Evolutionary conservation across 2,797 vertebrate species (phyloP).

Genomic region (Typhlichthys subterraneus): DNA sequence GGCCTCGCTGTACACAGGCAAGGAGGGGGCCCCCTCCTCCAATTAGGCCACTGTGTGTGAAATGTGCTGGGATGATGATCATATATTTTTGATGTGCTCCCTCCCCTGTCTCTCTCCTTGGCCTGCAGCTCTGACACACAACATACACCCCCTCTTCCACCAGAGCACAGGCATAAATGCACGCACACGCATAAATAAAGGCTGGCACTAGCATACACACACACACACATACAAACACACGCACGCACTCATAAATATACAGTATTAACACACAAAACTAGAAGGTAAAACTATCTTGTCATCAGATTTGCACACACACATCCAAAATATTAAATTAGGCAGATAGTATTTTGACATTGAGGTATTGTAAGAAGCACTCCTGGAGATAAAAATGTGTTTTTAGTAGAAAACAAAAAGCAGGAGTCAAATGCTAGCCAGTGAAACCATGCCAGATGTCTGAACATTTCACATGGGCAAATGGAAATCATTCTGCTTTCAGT

Average conservation of each 20-base stretch:
- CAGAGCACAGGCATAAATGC: background rate
- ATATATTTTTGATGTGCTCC: slow-evolving; percentile 76
- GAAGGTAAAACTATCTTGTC: slow-evolving; percentile 16
- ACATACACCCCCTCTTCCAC: slow-evolving; percentile 44
- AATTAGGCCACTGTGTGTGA: slow-evolving; percentile 66
- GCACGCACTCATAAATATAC: slow-evolving; percentile 16
- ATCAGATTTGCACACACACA: background rate
- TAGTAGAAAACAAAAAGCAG: slow-evolving; percentile 75
- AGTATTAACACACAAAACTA: slow-evolving; percentile 11
- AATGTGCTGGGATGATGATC: slow-evolving; percentile 68
- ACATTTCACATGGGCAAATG: slow-evolving; percentile 81
- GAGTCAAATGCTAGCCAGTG: slow-evolving; percentile 42
- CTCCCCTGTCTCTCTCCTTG: slow-evolving; percentile 54
- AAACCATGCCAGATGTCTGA: slow-evolving; percentile 81
- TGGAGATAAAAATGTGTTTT: slow-evolving; percentile 74
- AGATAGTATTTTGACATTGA: slow-evolving; percentile 80
- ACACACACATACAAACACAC: background rate
- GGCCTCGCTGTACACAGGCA: slow-evolving; percentile 45
- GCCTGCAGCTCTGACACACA: slow-evolving; percentile 67
- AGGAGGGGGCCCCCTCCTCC: slow-evolving; percentile 41
- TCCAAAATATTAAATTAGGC: slow-evolving; percentile 41
- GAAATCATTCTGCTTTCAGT: slow-evolving; percentile 82
- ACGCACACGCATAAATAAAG: slow-evolving; percentile 2
- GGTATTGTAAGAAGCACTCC: slow-evolving; percentile 62
- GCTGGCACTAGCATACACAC: slow-evolving; percentile 11